Percentiles rank a stretch among this genome's conserved stretches.
Evolutionary conservation across 2,888 invertebrate genomes (phyloP).

Genomic region (Brachypalpus laphriformis): DNA sequence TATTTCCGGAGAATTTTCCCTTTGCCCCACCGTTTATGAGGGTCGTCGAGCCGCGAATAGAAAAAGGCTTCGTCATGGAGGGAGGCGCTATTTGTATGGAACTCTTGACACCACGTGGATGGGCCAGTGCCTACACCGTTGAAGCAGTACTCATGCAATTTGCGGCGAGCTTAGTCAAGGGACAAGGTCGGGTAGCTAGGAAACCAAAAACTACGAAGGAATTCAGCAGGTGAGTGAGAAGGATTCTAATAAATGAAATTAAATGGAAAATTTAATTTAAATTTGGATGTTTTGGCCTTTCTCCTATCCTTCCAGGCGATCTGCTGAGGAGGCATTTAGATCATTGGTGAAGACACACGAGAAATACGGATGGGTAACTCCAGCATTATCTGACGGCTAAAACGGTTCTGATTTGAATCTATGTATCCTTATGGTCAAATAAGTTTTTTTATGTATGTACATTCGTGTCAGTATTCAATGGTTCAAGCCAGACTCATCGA

Average conservation of each 20-base stretch:
- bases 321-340: conserved; percentile 94
- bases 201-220: conserved; percentile 91
- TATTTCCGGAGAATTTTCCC: conserved; percentile 94
- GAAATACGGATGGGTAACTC: conserved; percentile 96
- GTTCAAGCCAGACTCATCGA: conserved; percentile 45
- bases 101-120: conserved; percentile 92
- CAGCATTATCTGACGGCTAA: conserved; percentile 93
- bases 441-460: conserved; percentile 53
- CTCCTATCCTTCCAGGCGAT: conserved; percentile 83
- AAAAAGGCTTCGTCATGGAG: conserved; percentile 95
- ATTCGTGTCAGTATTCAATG: conserved; percentile 58
- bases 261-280: conserved; percentile 18
- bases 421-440: conserved; percentile 35
- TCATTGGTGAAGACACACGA: conserved; percentile 95
- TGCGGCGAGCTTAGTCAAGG: conserved; percentile 93
- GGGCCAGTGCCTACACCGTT: conserved; percentile 94
- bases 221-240: conserved; percentile 85
- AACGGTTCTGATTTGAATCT: conserved; percentile 52
- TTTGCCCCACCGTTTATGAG: conserved; percentile 94
- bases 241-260: background rate
- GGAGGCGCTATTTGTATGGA: conserved; percentile 96
- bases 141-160: conserved; percentile 95
- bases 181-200: conserved; percentile 91
- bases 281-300: conserved; percentile 31
- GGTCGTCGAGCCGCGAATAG: conserved; percentile 91